Percentiles rank a stretch among this genome's conserved stretches.
Evolutionary conservation across 2,888 invertebrate genomes (phyloP).

Genomic region (Andrena chrysosceles): DNA sequence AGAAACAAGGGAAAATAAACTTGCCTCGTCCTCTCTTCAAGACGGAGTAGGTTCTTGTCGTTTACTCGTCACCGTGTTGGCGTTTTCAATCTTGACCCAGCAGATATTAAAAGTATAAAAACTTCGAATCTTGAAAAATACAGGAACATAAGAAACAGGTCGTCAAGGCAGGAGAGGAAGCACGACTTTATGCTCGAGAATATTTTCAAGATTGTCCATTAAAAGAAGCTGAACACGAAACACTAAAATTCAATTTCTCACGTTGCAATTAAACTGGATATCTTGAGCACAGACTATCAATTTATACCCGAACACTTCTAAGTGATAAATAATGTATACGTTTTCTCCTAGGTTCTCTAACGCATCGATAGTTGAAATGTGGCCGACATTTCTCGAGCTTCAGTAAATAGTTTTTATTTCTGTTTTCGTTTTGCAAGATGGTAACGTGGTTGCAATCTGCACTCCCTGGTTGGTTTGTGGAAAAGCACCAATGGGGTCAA

Average conservation of each 20-base stretch:
- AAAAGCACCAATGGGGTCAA: neutral
- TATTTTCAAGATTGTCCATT: too few species aligned
- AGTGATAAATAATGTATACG: neutral
- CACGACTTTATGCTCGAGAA: too few species aligned
- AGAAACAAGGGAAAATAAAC: neutral
- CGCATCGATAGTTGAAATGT: too few species aligned
- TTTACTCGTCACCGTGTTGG: slow-evolving; percentile 10
- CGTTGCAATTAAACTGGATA: too few species aligned
- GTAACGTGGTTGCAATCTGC: neutral
- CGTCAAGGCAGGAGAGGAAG: too few species aligned
- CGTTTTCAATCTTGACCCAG: slow-evolving; percentile 5
- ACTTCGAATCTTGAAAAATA: neutral
- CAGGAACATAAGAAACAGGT: neutral
- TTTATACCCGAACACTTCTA: too few species aligned
- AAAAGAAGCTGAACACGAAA: too few species aligned
- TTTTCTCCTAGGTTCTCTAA: neutral
- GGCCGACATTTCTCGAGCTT: neutral
- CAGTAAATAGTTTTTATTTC: neutral
- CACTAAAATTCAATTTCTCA: too few species aligned
- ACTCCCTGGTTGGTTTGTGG: neutral
- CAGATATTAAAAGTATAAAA: neutral
- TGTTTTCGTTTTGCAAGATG: neutral
- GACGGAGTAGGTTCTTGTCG: neutral
- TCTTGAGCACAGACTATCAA: too few species aligned
- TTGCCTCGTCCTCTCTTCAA: neutral